Percentiles rank a stretch among this genome's conserved stretches.
These are phyloP conservation scores for Girardinus metallicus DNA, from an alignment of 2,797 vertebrate genomes.

Conservation along the genomic window DNA sequence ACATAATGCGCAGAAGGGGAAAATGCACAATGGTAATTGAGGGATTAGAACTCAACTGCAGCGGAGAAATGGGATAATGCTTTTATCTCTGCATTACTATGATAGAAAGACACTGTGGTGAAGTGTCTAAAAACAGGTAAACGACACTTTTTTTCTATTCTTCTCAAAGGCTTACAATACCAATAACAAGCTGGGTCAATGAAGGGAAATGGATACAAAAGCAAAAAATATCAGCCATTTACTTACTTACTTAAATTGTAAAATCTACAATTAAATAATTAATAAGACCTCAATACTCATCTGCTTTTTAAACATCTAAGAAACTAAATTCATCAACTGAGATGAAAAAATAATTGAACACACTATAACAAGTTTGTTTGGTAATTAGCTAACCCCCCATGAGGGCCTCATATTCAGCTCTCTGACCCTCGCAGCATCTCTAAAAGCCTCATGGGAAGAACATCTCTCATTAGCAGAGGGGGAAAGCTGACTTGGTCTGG, in stretches of 20 bases:
- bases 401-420: slow-evolving; percentile 38
- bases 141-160: slow-evolving; percentile 46
- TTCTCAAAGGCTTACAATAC: slow-evolving; percentile 49
- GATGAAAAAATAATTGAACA: slow-evolving; percentile 58
- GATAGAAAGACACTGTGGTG: slow-evolving; percentile 59
- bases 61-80: slow-evolving; percentile 64
- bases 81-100: slow-evolving; percentile 69
- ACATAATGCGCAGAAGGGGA: slow-evolving; percentile 64
- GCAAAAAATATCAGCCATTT: neutral
- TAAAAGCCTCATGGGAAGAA: slow-evolving; percentile 50
- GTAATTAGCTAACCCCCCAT: slow-evolving; percentile 57
- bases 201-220: slow-evolving; percentile 1
- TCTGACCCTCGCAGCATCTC: slow-evolving; percentile 55
- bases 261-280: slow-evolving; percentile 23
- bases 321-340: slow-evolving; percentile 40
- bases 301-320: slow-evolving; percentile 9
- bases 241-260: too few species aligned
- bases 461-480: slow-evolving; percentile 68
- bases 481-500: slow-evolving; percentile 52
- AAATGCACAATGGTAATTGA: slow-evolving; percentile 78
- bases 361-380: slow-evolving; percentile 59
- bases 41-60: slow-evolving; percentile 77
- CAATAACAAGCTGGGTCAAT: slow-evolving; percentile 26
- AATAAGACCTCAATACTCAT: slow-evolving; percentile 19
- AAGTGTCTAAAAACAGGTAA: slow-evolving; percentile 66